These are phyloP conservation scores for Platerodrilus igneus DNA, from an alignment of 2,888 invertebrate species.

Conservation along the genomic window DNA sequence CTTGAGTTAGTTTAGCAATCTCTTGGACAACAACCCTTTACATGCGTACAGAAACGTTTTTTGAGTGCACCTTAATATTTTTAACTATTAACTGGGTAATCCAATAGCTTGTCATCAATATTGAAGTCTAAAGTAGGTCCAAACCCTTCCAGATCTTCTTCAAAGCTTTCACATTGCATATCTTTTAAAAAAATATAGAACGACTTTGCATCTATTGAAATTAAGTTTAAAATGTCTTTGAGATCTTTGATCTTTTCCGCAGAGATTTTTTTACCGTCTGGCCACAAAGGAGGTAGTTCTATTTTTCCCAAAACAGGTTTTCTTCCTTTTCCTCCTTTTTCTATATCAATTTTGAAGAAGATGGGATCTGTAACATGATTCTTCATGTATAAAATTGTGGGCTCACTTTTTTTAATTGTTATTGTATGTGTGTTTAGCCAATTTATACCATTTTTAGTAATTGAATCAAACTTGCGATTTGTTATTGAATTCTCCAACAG, in stretches of 20 bases:
- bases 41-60: too few species aligned
- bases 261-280: conserved; percentile 7
- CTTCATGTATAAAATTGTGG: conserved; percentile 8
- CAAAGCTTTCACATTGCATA: conserved; percentile 3
- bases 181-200: conserved; percentile 4
- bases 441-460: conserved; percentile 18
- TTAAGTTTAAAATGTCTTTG: conserved; percentile 4
- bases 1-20: too few species aligned
- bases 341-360: conserved; percentile 6
- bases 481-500: conserved; percentile 19
- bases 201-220: conserved; percentile 8
- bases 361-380: conserved; percentile 5
- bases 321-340: conserved; percentile 8
- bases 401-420: conserved; percentile 13
- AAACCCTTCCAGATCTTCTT: conserved; percentile 9
- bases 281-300: conserved; percentile 7
- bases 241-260: conserved; percentile 8
- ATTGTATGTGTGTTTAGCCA: conserved; percentile 23
- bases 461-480: conserved; percentile 22
- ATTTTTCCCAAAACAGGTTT: too few species aligned
- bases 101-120: conserved; percentile 5
- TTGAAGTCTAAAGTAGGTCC: conserved; percentile 5
- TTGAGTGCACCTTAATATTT: too few species aligned
- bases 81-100: conserved; percentile 1
- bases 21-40: too few species aligned